These are phyloP conservation scores for Atlantisia rogersi DNA, from an alignment of 2,113 vertebrate genomes.

Conservation along the genomic window DNA sequence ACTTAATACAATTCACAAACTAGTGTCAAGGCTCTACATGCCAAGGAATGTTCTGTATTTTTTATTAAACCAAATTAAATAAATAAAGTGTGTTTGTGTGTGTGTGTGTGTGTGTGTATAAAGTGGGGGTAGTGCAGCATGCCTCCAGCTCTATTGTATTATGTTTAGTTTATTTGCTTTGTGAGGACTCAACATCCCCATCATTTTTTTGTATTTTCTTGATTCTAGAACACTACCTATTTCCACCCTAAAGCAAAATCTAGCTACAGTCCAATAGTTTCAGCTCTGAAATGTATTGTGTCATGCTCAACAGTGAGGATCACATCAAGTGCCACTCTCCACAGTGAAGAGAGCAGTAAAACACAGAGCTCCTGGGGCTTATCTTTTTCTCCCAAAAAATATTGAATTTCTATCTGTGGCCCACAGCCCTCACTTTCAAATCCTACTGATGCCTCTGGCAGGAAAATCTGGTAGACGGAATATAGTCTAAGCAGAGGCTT, in stretches of 20 bases:
- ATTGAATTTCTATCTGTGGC: conserved; percentile 63
- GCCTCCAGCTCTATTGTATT: not conserved
- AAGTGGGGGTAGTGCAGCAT: not conserved
- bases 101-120: not conserved
- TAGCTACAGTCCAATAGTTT: conserved; percentile 58
- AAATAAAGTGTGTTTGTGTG: not conserved
- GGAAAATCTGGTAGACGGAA: conserved; percentile 25
- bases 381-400: conserved; percentile 53
- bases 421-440: conserved; percentile 16
- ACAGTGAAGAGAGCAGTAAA: conserved; percentile 60
- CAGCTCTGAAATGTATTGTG: conserved; percentile 48
- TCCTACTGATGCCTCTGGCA: conserved; percentile 48
- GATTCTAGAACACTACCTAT: conserved; percentile 50
- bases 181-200: not conserved
- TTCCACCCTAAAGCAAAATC: conserved; percentile 59
- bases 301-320: conserved; percentile 58
- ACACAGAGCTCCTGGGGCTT: conserved; percentile 49
- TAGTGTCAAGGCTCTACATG: not conserved
- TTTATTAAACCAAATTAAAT: conserved; percentile 12
- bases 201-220: conserved; percentile 45
- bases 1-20: not conserved
- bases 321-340: conserved; percentile 68
- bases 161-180: conserved; percentile 47
- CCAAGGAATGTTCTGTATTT: conserved; percentile 6
- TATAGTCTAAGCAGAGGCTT: conserved; percentile 29